These are phyloP conservation scores for Ceratina calcarata DNA, from an alignment of 1,140 invertebrate species.

Conservation along the genomic window DNA sequence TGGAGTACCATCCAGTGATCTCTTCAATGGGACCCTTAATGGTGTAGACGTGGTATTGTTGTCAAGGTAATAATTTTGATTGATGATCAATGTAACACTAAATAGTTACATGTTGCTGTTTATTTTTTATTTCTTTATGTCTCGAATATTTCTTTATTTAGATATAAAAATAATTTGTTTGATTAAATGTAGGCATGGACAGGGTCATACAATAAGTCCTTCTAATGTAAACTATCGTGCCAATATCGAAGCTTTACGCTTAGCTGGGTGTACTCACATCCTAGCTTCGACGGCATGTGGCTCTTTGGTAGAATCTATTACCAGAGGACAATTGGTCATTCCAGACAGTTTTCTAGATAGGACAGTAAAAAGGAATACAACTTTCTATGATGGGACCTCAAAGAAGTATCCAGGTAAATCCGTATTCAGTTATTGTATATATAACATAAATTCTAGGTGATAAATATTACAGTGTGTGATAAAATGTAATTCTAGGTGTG, in stretches of 20 bases:
- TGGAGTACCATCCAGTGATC: constrained; percentile 88
- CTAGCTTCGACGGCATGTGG: constrained; percentile 96
- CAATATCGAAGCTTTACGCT: constrained; percentile 96
- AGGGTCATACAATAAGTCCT: constrained; percentile 90
- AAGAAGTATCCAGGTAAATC: constrained; percentile 47
- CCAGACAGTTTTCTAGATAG: constrained; percentile 97
- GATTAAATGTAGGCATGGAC: constrained; percentile 88
- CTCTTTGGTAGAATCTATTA: constrained; percentile 92
- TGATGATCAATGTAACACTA: neutral
- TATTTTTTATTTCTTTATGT: neutral
- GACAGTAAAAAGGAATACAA: constrained; percentile 84
- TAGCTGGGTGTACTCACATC: constrained; percentile 94
- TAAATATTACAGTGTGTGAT: neutral
- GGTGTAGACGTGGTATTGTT: constrained; percentile 91
- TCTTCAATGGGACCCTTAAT: constrained; percentile 89
- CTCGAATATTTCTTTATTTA: neutral
- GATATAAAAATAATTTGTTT: neutral
- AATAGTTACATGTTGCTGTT: neutral
- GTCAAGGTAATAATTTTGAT: constrained; percentile 81
- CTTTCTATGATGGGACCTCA: constrained; percentile 93
- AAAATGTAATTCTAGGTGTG: constrained; percentile 86
- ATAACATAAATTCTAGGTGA: neutral
- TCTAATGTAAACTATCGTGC: constrained; percentile 96
- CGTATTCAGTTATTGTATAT: neutral
- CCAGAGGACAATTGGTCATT: constrained; percentile 94